These are phyloP conservation scores for Portunus trituberculatus DNA, from an alignment of 1,140 invertebrate genomes.

Conservation along the genomic window DNA sequence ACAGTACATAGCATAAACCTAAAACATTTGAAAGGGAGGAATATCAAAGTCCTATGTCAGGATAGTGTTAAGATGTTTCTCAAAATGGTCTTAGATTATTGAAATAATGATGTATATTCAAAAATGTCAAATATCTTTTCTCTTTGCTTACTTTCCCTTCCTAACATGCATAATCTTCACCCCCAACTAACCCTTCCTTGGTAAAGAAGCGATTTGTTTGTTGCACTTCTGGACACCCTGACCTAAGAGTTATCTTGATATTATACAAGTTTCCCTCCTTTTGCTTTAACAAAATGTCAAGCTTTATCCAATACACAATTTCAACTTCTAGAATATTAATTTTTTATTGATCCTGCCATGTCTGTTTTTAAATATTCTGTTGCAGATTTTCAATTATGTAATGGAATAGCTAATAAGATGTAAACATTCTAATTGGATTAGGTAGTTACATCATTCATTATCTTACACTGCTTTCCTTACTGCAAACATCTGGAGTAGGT, in stretches of 20 bases:
- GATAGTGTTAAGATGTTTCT: constrained; percentile 55
- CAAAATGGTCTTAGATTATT: constrained; percentile 68
- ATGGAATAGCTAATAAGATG: no score
- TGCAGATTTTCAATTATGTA: neutral
- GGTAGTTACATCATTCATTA: no score
- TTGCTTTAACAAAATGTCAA: constrained; percentile 76
- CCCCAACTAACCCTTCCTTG: constrained; percentile 35
- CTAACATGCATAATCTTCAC: neutral
- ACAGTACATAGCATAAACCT: constrained; percentile 40
- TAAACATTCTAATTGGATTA: no score
- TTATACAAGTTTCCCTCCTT: constrained; percentile 70
- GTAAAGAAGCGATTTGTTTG: constrained; percentile 71
- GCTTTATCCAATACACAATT: constrained; percentile 76
- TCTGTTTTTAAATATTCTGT: neutral
- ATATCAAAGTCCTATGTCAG: constrained; percentile 60
- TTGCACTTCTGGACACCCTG: constrained; percentile 71
- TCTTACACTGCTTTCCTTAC: no score
- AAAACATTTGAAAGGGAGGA: constrained; percentile 40
- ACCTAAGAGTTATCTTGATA: constrained; percentile 75
- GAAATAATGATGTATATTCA: constrained; percentile 63
- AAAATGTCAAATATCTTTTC: constrained; percentile 42
- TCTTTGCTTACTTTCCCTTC: neutral
- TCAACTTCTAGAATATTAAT: constrained; percentile 65
- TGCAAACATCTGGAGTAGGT: no score
- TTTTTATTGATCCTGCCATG: constrained; percentile 53